Evolutionary conservation across 1,140 invertebrate genomes (phyloP), one percentile per base, ranked within the genome.

Genomic region (Hyles vespertilio): DNA sequence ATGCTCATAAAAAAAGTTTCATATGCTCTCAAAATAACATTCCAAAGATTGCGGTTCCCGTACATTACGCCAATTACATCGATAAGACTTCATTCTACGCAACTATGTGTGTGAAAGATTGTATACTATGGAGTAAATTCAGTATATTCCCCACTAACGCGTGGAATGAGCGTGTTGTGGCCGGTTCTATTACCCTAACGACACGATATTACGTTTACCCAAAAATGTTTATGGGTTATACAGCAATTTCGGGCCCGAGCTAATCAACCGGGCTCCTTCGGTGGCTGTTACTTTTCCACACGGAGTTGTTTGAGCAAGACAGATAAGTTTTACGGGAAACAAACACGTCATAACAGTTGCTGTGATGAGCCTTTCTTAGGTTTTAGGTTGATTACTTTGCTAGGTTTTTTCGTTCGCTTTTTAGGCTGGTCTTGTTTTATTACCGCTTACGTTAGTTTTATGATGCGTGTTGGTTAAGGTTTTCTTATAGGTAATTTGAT

Each of bases 201-300:
- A 75, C 72, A 63, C 70, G 62, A 78, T 83, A 84, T 86, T 84
- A 78, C 80, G 74, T 82, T 79, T 77, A 81, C 80, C 79, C 77
- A 78, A 81, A 84, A 81, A 80, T 83, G 73, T 78, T 82, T 76
- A 74, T 71, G 63, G 67, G 61, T 54, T 53, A 62, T 63, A 56
- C 58, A 60, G 58, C 66, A 65, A 67, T 72, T 75, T 49, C 51
- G 48, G 56, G 51, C 61, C 64, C 64, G 67, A 69, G 56, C 71
- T 79, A 79, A 83, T 83, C 74, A 83, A 75, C 63, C 67, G 65
- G 59, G 59, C 61, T 64, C 68, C 67, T 69, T 56, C 49, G 60
- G 67, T 53, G 45, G 63, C 63, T 64, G 65, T 77, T 59, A 72
- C 55, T 69, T 67, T 69, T 69, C 61, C 59, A 49, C 64, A 69